Percentiles rank a stretch among this genome's conserved stretches.
phyloP scores from a whole-genome alignment of 1,140 invertebrate species.

The Daktulosphaira vitifoliae region DNA sequence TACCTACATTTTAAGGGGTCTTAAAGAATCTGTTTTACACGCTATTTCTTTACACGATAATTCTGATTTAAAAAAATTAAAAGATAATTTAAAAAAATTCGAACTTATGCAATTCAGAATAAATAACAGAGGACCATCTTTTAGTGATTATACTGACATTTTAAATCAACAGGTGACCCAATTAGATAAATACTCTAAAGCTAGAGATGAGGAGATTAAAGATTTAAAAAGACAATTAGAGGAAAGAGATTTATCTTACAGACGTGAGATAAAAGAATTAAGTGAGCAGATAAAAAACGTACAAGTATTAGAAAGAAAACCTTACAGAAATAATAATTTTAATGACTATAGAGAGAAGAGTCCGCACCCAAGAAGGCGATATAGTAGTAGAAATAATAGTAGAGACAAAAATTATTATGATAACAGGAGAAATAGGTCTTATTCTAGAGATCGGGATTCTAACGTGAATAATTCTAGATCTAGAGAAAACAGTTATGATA shows the following conservation, averaged over 20 bases:
- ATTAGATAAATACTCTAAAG: background rate
- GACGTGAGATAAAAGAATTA: background rate
- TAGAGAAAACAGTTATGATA: no score
- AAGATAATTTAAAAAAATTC: slow-evolving; percentile 6
- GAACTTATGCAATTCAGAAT: slow-evolving; percentile 3
- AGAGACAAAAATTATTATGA: no score
- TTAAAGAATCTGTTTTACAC: background rate
- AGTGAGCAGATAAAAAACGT: background rate
- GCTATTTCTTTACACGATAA: background rate
- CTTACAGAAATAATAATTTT: no score
- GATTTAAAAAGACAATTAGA: background rate
- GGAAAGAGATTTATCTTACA: background rate
- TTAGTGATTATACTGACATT: background rate
- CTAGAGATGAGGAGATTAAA: background rate
- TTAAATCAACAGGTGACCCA: background rate
- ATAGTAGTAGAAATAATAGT: no score
- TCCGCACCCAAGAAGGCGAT: no score
- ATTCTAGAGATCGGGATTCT: no score
- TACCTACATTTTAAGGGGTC: background rate
- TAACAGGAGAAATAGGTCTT: no score
- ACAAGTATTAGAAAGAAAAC: no score
- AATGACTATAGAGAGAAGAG: no score
- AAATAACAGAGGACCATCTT: background rate
- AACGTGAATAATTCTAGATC: no score
- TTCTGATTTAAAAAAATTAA: background rate